Base-by-base conservation (phyloP, 1,140 invertebrate genomes). In the Mactra quadrangularis region DNA sequence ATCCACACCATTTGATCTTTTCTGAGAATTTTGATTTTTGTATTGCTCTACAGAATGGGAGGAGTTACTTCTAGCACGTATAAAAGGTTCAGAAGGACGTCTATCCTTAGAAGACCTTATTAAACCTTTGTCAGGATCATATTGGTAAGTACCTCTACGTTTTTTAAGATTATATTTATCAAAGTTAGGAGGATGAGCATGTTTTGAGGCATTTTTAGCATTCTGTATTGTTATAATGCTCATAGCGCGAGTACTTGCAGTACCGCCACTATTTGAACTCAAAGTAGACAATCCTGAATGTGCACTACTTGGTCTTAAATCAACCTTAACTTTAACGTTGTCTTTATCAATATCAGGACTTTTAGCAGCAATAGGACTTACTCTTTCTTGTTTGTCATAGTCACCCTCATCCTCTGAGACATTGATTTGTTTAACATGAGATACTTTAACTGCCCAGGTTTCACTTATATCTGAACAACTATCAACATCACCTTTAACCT, bases 91-190 rank as follows among this genome's bases (percentile, higher is more conserved):
- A 50, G 64, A 68, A n/a, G 29, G 47, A 31, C 41, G 64, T 41
- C 64, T 68, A 15, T 13, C 7, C 27, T 50, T 19, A 31, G 17
- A 22, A 38, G 17, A 13, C 45, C 64, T 68, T 27, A 68, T 17
- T 25, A 68, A 25, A 50, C 64, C 64, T 50, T 68, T 68, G 2
- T 50, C 22, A 27, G 64, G 64, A 68, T 68, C 64, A 68, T 68
- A 68, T 6, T n/a, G 13, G 47, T 29, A 68, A 15, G 64, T 68
- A 17, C 45, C 45, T 50, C 41, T 45, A 31, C 64, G 45, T 68
- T 68, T 68, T 47, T 15, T 68, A 31, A 50, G 19, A 25, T 68
- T 68, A 15, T 68, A 38, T 11, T 68, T 38, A 50, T 41, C 45
- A n/a, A 50, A 38, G 29, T n/a, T 19, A 17, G 38, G 25, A 4